Conservation (phyloP, 2,797 vertebrate genomes). For the Oophaga sylvatica region DNA sequence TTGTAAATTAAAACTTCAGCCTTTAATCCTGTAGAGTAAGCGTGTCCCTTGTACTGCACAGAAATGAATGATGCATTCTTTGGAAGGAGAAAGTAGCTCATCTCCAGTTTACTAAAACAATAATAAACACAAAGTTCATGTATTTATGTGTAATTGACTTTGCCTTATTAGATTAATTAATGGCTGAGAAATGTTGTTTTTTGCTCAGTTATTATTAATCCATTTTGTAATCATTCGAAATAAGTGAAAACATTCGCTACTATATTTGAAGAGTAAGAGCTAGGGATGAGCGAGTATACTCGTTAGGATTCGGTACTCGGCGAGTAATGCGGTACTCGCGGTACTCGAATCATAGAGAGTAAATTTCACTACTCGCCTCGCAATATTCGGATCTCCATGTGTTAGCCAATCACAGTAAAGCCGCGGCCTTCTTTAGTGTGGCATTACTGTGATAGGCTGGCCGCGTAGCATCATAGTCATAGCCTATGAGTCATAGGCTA, state of each 20-base stretch:
- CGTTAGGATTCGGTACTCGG: no score
- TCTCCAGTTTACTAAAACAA: not conserved
- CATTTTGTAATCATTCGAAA: not conserved
- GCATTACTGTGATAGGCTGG: no score
- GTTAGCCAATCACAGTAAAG: no score
- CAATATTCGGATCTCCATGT: no score
- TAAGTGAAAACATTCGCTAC: not conserved
- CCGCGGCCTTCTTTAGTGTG: no score
- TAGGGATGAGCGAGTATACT: no score
- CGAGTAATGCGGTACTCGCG: no score
- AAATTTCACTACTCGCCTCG: no score
- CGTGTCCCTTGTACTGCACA: slow-evolving; percentile 27
- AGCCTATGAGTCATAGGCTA: no score
- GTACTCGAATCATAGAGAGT: no score
- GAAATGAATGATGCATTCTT: slow-evolving; percentile 14
- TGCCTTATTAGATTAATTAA: not conserved
- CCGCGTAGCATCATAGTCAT: no score
- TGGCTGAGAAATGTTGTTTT: not conserved
- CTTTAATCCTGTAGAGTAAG: slow-evolving; percentile 57
- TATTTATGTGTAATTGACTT: not conserved
- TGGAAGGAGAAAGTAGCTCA: not conserved
- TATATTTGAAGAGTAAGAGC: not conserved
- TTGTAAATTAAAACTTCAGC: slow-evolving; percentile 68
- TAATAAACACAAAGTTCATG: not conserved
- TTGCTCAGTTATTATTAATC: not conserved